Base-by-base conservation (phyloP, 1,140 invertebrate genomes). In the Pinna nobilis region DNA sequence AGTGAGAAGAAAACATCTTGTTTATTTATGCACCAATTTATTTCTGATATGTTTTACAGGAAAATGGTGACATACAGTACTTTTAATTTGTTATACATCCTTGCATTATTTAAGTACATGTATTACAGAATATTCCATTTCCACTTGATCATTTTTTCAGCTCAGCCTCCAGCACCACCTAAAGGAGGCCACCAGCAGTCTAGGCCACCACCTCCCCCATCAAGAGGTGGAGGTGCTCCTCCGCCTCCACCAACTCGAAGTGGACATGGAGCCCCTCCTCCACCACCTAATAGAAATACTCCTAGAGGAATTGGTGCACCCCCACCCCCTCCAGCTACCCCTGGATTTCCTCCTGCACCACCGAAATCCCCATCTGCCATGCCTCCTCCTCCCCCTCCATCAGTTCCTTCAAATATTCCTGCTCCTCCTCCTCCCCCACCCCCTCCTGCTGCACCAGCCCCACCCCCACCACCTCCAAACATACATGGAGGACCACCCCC, bases 161-260 rank as follows among this genome's bases (percentile, higher is more conserved):
- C 57, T 20, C 41, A 50, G 18, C 59, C 66, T 18, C 66, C 66
- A 20, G 63, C 74, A n/a, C 74, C 69, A 3, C 53, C 74, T n/a
- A 11, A 53, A 18, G 50, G 57, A n/a, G 41, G 18, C 3, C 66
- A 49, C n/a, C 37, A 61, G 20, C 53, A 61, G 13, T 67, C 76
- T 44, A 33, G 41, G 2, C 64, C 71, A 23, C 39, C 71, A 18
- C 71, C 70, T 35, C 44, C 70, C 0, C 5, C 63, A 15, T 20
- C 53, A 3, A 53, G 63, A 18, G 6, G n/a, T 23, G 41, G 33
- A n/a, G 49, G 49, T 44, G 68, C 41, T 1, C 70, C 44, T 28
- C 70, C 72, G 28, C 57, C 61, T 18, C 47, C 57, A 2, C 35
- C 55, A 13, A 49, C 60, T 57, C 30, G 63, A 18, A 3, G n/a